Percentiles rank a stretch among this genome's conserved stretches.
phyloP scores from a whole-genome alignment of 2,797 vertebrate species.

The Melanotaenia parkinsoni region DNA sequence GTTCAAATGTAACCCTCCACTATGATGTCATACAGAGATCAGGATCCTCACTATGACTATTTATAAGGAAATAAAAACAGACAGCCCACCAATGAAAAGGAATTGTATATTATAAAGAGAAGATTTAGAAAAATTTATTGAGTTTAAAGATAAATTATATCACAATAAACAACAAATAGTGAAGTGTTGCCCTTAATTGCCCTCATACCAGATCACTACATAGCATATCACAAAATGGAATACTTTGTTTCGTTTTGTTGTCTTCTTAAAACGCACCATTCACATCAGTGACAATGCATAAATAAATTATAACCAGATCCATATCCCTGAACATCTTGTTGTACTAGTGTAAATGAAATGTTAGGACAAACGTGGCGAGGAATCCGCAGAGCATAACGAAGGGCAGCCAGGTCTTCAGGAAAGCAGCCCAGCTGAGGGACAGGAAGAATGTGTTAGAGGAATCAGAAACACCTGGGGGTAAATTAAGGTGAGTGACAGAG shows the following conservation, averaged over 20 bases:
- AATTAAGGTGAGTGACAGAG: constrained; percentile 1
- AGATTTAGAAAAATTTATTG: neutral
- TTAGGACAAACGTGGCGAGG: constrained; percentile 86
- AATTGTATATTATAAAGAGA: neutral
- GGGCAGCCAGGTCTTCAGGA: constrained; percentile 97
- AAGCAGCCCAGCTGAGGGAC: constrained; percentile 86
- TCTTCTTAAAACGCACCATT: constrained; percentile 26
- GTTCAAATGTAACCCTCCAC: neutral
- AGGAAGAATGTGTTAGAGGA: constrained; percentile 49
- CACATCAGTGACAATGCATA: constrained; percentile 1
- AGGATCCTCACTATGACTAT: neutral
- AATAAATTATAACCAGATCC: constrained; percentile 23
- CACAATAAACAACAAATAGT: constrained; percentile 18
- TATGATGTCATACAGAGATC: neutral
- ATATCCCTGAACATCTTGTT: neutral
- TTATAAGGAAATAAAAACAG: neutral
- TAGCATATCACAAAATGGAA: constrained; percentile 14
- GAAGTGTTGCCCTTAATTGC: neutral
- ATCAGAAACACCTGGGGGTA: constrained; percentile 34
- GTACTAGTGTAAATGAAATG: constrained; percentile 88
- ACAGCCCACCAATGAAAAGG: no score
- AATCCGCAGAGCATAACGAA: constrained; percentile 89
- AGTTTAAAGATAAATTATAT: constrained; percentile 14
- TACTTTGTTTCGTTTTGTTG: constrained; percentile 12
- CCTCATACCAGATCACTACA: constrained; percentile 4